Conservation (phyloP, 2,888 invertebrate genomes). For the Pedicia rivosa region DNA sequence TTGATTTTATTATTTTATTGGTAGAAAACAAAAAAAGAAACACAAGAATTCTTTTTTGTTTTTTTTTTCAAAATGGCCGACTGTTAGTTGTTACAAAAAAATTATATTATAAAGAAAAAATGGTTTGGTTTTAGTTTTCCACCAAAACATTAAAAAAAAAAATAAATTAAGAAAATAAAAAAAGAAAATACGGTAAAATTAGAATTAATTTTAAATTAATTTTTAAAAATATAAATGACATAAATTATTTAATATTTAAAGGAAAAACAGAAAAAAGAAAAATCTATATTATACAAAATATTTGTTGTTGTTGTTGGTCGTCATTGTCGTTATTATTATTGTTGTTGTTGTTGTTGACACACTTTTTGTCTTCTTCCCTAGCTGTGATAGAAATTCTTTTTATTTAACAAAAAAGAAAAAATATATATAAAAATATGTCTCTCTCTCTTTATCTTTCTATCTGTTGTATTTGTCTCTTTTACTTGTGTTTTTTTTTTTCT, state of each 20-base stretch:
- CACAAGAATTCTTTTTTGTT: no score
- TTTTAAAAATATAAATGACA: background rate
- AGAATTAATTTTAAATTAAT: background rate
- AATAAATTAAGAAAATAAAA: background rate
- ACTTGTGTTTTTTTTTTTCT: no score
- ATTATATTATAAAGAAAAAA: background rate
- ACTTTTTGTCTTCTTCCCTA: constrained; percentile 22
- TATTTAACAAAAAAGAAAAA: no score
- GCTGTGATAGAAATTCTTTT: constrained; percentile 29
- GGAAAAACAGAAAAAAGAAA: no score
- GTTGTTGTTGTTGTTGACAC: constrained; percentile 4
- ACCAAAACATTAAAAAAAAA: background rate
- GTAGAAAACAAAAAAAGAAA: background rate
- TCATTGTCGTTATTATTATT: background rate
- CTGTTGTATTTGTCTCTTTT: no score
- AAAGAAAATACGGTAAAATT: background rate
- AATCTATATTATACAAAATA: no score
- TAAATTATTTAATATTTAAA: background rate
- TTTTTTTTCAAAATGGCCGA: no score
- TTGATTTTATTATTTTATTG: constrained; percentile 14
- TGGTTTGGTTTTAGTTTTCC: background rate
- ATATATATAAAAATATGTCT: no score
- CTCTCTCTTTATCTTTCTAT: no score
- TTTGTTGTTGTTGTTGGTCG: background rate
- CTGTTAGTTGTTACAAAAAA: no score